Conservation (phyloP, 2,797 vertebrate species). For the Hydrocynus forskahlii region DNA sequence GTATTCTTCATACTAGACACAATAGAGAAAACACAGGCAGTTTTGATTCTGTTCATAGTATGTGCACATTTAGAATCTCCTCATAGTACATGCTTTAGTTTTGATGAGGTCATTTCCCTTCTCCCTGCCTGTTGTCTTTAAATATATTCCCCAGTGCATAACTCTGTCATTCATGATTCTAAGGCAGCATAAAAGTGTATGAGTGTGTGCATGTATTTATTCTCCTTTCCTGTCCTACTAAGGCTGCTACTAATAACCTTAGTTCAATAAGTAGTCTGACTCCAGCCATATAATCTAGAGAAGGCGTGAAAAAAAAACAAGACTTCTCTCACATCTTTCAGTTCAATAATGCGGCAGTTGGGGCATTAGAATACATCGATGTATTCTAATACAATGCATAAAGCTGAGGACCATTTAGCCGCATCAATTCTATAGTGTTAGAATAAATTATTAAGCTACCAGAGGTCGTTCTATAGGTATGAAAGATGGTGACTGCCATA, state of each 20-base stretch:
- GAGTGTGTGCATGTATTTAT: neutral
- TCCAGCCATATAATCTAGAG: neutral
- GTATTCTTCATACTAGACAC: neutral
- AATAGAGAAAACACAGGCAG: neutral
- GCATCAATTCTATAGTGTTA: neutral
- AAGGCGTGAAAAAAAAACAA: neutral
- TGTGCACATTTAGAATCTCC: neutral
- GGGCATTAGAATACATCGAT: neutral
- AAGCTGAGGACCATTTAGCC: neutral
- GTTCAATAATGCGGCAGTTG: too few species aligned
- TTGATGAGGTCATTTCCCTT: neutral
- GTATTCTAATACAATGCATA: too few species aligned
- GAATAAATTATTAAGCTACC: neutral
- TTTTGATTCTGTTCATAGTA: too few species aligned
- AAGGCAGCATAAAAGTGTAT: too few species aligned
- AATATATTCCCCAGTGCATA: neutral
- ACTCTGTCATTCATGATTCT: neutral
- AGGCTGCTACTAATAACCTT: neutral
- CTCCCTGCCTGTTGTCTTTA: neutral
- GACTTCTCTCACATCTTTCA: too few species aligned
- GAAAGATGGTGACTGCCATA: too few species aligned
- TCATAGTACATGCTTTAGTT: neutral
- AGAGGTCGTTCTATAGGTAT: too few species aligned
- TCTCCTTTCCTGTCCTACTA: slow-evolving; percentile 2
- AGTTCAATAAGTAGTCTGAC: neutral